Conservation (phyloP, 2,888 invertebrate species). For the Junonia oenone region DNA sequence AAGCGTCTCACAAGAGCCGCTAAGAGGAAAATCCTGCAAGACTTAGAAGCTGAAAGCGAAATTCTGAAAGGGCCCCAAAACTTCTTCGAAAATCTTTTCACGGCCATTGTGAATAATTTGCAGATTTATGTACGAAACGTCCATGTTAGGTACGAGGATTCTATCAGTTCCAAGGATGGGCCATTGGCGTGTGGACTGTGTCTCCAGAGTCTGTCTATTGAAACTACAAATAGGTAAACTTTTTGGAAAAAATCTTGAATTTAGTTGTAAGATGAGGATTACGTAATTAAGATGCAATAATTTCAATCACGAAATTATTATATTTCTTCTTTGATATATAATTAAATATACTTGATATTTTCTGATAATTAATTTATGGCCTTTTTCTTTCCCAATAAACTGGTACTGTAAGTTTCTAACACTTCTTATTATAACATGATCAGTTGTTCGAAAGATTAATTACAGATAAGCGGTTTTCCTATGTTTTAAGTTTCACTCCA, state of each 20-base stretch:
- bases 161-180: conserved; percentile 81
- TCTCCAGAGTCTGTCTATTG: conserved; percentile 86
- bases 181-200: conserved; percentile 88
- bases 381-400: no score
- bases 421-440: no score
- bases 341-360: no score
- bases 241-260: background rate
- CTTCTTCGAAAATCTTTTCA: conserved; percentile 85
- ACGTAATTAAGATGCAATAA: no score
- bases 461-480: no score
- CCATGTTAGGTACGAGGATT: conserved; percentile 90
- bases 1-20: conserved; percentile 85
- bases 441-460: no score
- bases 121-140: conserved; percentile 88
- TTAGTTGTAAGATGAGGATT: no score
- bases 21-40: conserved; percentile 84
- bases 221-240: conserved; percentile 87
- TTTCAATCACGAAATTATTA: no score
- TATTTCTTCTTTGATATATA: no score
- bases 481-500: no score
- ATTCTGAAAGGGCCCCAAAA: conserved; percentile 82
- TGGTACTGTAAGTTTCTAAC: no score
- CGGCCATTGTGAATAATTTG: conserved; percentile 88
- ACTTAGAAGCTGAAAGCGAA: conserved; percentile 81
- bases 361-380: no score